Evolutionary conservation across 2,888 invertebrate genomes (phyloP), one percentile per base, ranked within the genome.

Genomic region (Drosophila birchii): DNA sequence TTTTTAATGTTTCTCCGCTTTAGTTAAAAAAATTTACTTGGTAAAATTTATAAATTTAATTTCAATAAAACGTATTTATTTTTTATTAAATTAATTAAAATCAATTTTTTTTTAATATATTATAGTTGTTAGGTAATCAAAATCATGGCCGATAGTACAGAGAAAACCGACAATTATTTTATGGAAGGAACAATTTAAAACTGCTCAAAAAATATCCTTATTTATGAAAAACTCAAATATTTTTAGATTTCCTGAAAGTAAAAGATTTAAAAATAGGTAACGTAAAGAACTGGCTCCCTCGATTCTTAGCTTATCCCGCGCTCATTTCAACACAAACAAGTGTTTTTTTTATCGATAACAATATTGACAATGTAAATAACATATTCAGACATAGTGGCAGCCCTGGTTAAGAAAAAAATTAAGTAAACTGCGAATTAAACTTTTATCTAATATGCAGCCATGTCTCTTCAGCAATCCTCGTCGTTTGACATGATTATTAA

Each of bases 151-250:
- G 23, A 44, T 23, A 23, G 20, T 23, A 44, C 43, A 14, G 23
- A 23, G 20, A 44, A 44, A 23, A 3, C 20, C 20, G 14, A 23
- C 23, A 14, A 14, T 44, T 20, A 23, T 14, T 44, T 23, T 16
- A 26, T 26, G 8, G 9, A 45, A 16, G 44, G 8, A 20, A 4
- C 23, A 44, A 26, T 44, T 44, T 44, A 4, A 44, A 44, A 23
- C 14, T 16, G 8, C 7, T 44, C 44, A 4, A 44, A 1, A 96
- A 96, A 92, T 96, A 96, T 1, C 95, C 96, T 54, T 96, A 96
- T 6, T 96, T 96, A 5, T 26, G 26, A 26, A 26, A 26, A 26
- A 26, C 1, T 26, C 26, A 26, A 5, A 5, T 26, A 23, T 3
- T 23, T 23, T 23, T 3, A 26, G 26, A 4, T 26, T 26, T 26